Base-by-base conservation (phyloP, 2,888 invertebrate species). In the Sesia bembeciformis region DNA sequence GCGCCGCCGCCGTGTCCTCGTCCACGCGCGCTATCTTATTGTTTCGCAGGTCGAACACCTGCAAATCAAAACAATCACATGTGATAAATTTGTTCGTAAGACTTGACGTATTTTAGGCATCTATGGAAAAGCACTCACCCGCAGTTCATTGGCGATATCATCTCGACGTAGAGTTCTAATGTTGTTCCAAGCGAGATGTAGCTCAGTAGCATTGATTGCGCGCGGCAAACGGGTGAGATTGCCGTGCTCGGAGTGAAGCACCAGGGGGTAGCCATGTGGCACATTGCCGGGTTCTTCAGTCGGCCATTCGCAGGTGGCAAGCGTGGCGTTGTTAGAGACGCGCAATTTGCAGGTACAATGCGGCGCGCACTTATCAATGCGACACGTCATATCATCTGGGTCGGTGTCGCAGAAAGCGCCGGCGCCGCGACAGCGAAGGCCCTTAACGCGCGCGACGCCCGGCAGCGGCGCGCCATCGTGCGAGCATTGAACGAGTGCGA, bases 401-500 rank as follows among this genome's bases (percentile, higher is more conserved):
- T 55, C 56, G 43, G 54, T 52, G 51, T 43, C 59, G 40, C 41
- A 8, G 7, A 23, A 55, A 58, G 62, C 61, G 57, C 56, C 61
- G 60, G 56, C 55, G 60, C 59, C 60, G 60, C 58, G 56, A 53
- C 56, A 63, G 61, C 64, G 62, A 57, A 41, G 8, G 42, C 57
- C 8, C 41, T 53, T 56, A 55, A 39, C 53, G 52, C 40, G 54
- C 54, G 39, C 38, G 23, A 23, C 23, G 23, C 23, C 23, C 23
- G 23, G 23, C 23, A 23, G 23, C 56, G 57, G 53, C 53, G 56
- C 52, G 53, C 40, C n/a, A 56, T 57, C 51, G 56, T 53, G 51
- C 54, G 39, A 60, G 54, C 55, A 56, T 56, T 59, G 52, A 49
- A 65, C 64, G 42, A 60, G 64, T 60, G 63, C 66, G 56, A 57